Evolutionary conservation across 2,113 vertebrate genomes (phyloP).

Genomic region (Terrapene triunguis): DNA sequence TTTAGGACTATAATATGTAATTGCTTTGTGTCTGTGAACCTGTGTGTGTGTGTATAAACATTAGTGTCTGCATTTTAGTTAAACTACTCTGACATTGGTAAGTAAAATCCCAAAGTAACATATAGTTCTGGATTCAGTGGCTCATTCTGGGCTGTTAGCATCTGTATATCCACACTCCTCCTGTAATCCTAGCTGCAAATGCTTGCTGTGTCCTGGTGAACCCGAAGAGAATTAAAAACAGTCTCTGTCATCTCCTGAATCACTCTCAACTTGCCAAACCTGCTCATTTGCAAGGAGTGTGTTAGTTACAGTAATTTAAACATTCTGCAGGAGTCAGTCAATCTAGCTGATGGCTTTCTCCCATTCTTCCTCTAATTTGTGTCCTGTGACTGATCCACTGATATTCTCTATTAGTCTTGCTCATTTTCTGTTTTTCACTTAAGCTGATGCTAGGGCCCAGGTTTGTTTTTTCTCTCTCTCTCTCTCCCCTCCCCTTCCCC

Average conservation of each 20-base stretch:
- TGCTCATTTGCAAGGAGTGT: neutral
- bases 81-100: neutral
- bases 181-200: neutral
- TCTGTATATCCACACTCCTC: neutral
- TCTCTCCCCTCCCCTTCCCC: neutral
- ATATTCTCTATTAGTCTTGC: neutral
- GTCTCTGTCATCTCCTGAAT: neutral
- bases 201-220: neutral
- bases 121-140: accelerated
- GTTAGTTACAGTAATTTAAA: neutral
- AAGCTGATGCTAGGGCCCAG: accelerated
- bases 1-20: neutral
- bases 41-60: neutral
- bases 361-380: neutral
- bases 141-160: neutral
- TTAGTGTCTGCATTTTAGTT: accelerated
- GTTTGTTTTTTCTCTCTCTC: neutral
- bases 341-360: accelerated
- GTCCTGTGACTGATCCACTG: neutral
- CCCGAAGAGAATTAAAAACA: neutral
- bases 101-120: neutral
- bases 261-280: neutral
- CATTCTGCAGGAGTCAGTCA: neutral
- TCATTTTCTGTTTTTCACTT: neutral
- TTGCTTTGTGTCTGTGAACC: neutral